Base-by-base conservation (phyloP, 2,888 invertebrate species). In the Hermaeophaga mercurialis region DNA sequence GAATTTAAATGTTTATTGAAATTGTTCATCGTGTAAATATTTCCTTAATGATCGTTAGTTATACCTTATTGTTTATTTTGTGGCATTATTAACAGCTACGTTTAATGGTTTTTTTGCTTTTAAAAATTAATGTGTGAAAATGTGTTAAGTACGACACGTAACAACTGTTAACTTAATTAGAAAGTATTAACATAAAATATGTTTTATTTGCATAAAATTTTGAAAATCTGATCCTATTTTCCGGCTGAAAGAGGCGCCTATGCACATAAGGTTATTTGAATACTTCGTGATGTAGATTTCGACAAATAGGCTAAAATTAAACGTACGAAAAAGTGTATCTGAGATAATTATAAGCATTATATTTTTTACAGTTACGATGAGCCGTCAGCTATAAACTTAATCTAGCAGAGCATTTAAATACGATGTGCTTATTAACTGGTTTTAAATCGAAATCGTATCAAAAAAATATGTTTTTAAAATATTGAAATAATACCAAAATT, bases 271-370 rank as follows among this genome's bases (percentile, higher is more conserved):
- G 41, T 41, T 41, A 41, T 41, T 41, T 41, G 12, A 41, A 41
- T 41, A 41, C 15, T 7, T 1, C 11, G 11, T 2, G 14, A 33
- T 12, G 33, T 14, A 14, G 41, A 41, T 22, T 41, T 41, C 22
- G 19, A 41, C 22, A 41, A 41, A 41, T 41, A 22, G 41, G 41
- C 22, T 41, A 41, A 41, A 41, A 41, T 41, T 19, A 22, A 41
- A 41, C 22, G 41, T 41, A 41, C n/a, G 19, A 57, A 57, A 58
- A 61, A 55, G 49, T 46, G 48, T 56, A 58, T 45, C 56, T 54
- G 19, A 26, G 48, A 59, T 59, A 59, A 59, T 59, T 59, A 58
- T 55, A 55, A 53, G 55, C 61, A 53, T 61, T 58, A 61, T 48
- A 48, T 61, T 58, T 60, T 61, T 55, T 58, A 61, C 61, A 53